These are phyloP conservation scores for Drosophila anceps DNA, from an alignment of 2,888 invertebrate genomes.

Conservation along the genomic window DNA sequence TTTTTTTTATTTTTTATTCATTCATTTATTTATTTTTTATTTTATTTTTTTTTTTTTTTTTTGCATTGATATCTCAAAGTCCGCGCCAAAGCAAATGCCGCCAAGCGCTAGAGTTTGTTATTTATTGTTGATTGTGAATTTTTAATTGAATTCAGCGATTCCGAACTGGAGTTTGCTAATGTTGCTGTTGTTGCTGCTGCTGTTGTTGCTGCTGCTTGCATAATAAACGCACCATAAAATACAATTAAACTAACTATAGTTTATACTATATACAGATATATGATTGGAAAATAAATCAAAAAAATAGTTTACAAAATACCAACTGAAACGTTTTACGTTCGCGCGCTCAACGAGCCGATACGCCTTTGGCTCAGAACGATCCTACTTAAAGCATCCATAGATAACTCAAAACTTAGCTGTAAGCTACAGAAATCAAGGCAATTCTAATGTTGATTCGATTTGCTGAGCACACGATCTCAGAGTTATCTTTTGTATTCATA, in stretches of 20 bases:
- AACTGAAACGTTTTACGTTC: conserved; percentile 1
- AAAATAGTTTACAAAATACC: not conserved
- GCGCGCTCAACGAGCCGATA: not conserved
- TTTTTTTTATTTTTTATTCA: conserved; percentile 25
- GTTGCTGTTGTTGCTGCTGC: conserved; percentile 13
- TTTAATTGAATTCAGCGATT: conserved; percentile 73
- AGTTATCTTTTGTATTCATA: no score
- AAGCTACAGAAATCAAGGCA: not conserved
- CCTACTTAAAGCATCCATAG: not conserved
- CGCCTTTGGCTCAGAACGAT: not conserved
- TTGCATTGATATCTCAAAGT: conserved; percentile 52
- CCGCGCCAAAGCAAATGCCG: conserved; percentile 55
- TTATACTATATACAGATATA: not conserved
- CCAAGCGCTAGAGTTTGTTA: conserved; percentile 54
- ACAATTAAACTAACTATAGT: conserved; percentile 1
- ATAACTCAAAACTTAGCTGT: not conserved
- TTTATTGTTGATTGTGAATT: conserved; percentile 73
- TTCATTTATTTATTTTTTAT: conserved; percentile 10
- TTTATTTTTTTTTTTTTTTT: conserved; percentile 37
- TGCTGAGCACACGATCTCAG: no score
- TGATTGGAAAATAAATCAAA: conserved; percentile 1
- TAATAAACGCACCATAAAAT: conserved; percentile 3
- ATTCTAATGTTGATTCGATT: not conserved
- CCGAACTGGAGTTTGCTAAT: conserved; percentile 14
- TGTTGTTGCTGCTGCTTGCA: conserved; percentile 17